Base-by-base conservation (phyloP, 1,140 invertebrate genomes). In the Steinernema feltiae region DNA sequence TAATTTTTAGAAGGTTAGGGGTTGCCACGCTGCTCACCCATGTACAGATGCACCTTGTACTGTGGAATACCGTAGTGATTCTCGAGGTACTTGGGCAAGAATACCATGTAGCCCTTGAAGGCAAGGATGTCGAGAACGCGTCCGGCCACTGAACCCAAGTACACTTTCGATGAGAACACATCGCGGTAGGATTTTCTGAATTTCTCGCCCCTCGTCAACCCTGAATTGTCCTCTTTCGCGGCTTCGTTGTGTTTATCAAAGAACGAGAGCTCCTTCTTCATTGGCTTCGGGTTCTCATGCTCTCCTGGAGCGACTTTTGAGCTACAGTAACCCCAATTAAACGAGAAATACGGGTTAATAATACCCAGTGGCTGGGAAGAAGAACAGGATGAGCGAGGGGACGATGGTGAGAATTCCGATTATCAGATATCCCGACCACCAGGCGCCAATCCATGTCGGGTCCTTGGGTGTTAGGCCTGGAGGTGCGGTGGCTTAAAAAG, bases 31-130 rank as follows among this genome's bases (percentile, higher is more conserved):
- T 0, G 70, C 79, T 48, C 76, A 85, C 84, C 84, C 85, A 85
- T 86, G 17, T 82, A 82, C 1, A 74, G 63, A 75, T 85, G 85
- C 30, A 85, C 84, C 73, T 79, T 70, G 72, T 86, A 86, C 41
- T 83, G 84, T 24, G 84, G 85, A 48, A 85, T 86, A 32, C 84
- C 84, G 76, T 81, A 85, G 69, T 85, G 84, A 71, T 86, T 81
- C 72, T 85, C 84, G 41, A 85, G 72, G 72, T 86, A 85, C 73
- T 85, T 85, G 0, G 84, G 85, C 30, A 86, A 48, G 73, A 85
- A 85, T 3, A 85, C 83, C 48, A 84, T 74, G 73, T 86, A 85
- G 18, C 84, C 84, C 73, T 82, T 86, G 76, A 85, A 83, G 7
- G 84, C 85, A 7, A 85, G 70, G 48, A 85, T 76, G 73, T 85